A percentile compares a stretch with the other conserved stretches of the same genome.
Conservation (phyloP, 2,888 invertebrate species). For the Andrena flavipes region DNA sequence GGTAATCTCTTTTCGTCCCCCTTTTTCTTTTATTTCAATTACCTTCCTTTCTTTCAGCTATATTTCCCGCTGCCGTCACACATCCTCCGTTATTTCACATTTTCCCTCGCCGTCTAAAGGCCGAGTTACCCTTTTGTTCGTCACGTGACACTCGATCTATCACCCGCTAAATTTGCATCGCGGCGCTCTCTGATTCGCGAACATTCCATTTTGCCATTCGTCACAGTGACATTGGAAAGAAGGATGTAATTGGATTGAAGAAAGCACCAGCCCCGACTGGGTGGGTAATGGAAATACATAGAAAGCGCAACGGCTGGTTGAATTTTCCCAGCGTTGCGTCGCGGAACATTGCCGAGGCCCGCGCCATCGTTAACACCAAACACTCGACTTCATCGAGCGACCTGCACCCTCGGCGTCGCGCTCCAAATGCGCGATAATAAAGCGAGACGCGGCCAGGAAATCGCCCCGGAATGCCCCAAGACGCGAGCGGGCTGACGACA, state of each 20-base stretch:
- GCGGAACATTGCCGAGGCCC: constrained; percentile 8
- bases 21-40: constrained; percentile 6
- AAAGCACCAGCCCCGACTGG: not conserved
- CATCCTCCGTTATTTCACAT: constrained; percentile 34
- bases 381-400: constrained; percentile 23
- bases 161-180: constrained; percentile 47
- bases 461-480: not conserved
- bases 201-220: constrained; percentile 22
- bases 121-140: constrained; percentile 28
- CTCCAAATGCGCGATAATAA: constrained; percentile 29
- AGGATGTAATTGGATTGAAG: constrained; percentile 19
- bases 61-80: not conserved
- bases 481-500: not conserved
- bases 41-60: not conserved
- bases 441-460: not conserved
- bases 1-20: not conserved
- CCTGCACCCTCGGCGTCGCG: not conserved
- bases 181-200: constrained; percentile 33
- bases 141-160: constrained; percentile 39
- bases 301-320: constrained; percentile 13
- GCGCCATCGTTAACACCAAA: constrained; percentile 33
- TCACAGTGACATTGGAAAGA: constrained; percentile 28
- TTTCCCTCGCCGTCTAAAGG: constrained; percentile 12
- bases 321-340: not conserved
- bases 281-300: constrained; percentile 14